phyloP scores from a whole-genome alignment of 2,113 vertebrate genomes.

The Macquaria ambigua region DNA sequence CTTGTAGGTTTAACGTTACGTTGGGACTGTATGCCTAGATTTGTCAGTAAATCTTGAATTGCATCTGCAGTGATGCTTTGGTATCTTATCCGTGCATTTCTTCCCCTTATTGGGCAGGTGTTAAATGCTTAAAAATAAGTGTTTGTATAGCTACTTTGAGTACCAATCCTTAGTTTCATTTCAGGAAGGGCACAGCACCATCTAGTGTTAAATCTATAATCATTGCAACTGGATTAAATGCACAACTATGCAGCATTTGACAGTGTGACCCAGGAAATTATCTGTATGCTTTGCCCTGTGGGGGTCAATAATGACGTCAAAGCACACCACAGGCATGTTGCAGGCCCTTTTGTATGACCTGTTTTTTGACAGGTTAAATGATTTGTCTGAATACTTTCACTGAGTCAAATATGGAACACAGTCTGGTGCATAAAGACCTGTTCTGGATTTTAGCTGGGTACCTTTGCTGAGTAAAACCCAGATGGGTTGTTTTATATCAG shows the following conservation, averaged over 20 bases:
- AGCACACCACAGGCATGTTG: not conserved
- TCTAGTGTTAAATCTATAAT: conserved; percentile 45
- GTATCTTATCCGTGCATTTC: not conserved
- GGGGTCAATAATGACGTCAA: not conserved
- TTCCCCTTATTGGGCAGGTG: not conserved
- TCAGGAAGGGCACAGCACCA: conserved; percentile 51
- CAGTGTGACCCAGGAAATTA: not conserved
- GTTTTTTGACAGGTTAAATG: not conserved
- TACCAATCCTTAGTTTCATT: not conserved
- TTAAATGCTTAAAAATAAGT: no score
- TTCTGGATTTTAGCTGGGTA: not conserved
- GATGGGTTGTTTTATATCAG: not conserved
- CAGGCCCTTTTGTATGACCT: no score
- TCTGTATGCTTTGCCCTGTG: not conserved
- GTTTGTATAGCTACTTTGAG: not conserved
- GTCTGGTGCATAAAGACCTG: not conserved
- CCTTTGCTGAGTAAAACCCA: not conserved
- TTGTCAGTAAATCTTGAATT: not conserved
- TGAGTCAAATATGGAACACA: not conserved
- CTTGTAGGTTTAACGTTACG: not conserved
- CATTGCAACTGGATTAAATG: not conserved
- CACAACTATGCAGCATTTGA: not conserved
- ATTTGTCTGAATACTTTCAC: not conserved
- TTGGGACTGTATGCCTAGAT: not conserved
- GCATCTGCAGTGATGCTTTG: not conserved